phyloP scores from a whole-genome alignment of 2,113 vertebrate genomes.

The Cavia porcellus region DNA sequence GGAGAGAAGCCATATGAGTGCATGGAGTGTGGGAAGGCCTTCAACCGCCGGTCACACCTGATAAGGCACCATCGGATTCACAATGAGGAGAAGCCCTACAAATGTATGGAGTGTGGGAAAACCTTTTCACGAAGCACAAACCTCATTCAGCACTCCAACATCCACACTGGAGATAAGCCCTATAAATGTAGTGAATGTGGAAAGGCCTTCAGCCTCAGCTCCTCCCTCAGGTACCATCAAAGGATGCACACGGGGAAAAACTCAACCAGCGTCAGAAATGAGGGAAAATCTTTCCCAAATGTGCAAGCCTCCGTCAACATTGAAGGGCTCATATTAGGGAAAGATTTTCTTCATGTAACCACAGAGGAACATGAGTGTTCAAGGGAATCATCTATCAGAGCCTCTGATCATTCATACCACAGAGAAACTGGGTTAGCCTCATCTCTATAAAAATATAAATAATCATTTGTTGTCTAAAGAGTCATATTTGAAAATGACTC shows the following conservation, averaged over 20 bases:
- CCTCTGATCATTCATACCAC: constrained; percentile 47
- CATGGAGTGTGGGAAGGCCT: constrained; percentile 79
- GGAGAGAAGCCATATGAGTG: constrained; percentile 85
- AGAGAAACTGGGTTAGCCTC: constrained; percentile 46
- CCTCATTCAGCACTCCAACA: constrained; percentile 70
- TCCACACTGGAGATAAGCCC: constrained; percentile 79
- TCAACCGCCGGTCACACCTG: constrained; percentile 76
- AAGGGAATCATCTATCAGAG: constrained; percentile 21
- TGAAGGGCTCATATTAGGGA: constrained; percentile 27
- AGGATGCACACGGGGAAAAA: constrained; percentile 57
- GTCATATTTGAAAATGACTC: not conserved
- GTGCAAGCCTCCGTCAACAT: constrained; percentile 41
- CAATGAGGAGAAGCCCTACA: constrained; percentile 78
- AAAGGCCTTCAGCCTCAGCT: constrained; percentile 73
- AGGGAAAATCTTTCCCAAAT: not conserved
- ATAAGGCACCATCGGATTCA: constrained; percentile 75
- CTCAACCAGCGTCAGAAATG: not conserved
- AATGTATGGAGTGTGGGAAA: constrained; percentile 73
- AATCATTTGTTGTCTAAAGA: not conserved
- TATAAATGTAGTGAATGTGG: constrained; percentile 75
- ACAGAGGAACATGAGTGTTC: constrained; percentile 31
- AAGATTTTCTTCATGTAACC: constrained; percentile 61
- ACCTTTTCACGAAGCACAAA: constrained; percentile 80
- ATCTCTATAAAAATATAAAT: constrained; percentile 30
- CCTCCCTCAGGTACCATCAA: constrained; percentile 69